phyloP scores from a whole-genome alignment of 2,797 vertebrate species.

The Alexandromys oeconomus region DNA sequence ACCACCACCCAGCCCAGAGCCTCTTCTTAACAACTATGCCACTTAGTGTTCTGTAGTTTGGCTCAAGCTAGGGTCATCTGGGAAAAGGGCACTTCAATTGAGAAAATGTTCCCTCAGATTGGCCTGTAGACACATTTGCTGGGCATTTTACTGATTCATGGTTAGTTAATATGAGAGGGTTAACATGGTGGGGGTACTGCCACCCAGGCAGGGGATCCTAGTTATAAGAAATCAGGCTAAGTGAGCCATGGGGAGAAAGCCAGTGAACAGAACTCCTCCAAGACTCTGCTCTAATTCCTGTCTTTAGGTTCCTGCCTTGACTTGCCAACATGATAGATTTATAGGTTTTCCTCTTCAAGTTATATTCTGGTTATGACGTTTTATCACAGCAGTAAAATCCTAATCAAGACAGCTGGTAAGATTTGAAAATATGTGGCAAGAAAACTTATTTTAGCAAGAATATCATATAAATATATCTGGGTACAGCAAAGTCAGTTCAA shows the following conservation, averaged over 20 bases:
- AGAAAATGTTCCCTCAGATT: neutral
- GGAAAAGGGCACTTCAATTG: neutral
- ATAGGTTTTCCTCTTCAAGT: no score
- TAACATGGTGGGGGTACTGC: no score
- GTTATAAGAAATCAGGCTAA: neutral
- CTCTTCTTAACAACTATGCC: neutral
- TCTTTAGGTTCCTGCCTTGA: neutral
- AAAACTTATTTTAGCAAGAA: conserved; percentile 13
- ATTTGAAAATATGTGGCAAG: neutral
- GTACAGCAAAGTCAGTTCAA: conserved; percentile 52
- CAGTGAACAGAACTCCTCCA: neutral
- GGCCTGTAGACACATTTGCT: neutral
- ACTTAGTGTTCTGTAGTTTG: neutral
- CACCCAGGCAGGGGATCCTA: neutral
- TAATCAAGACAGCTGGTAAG: neutral
- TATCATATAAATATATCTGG: conserved; percentile 25
- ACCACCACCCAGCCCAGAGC: neutral
- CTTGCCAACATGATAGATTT: neutral
- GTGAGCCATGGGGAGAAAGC: neutral
- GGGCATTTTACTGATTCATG: neutral
- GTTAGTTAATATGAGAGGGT: neutral
- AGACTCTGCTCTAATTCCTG: neutral
- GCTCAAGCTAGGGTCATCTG: neutral
- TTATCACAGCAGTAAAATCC: neutral
- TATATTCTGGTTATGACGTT: neutral